phyloP scores from a whole-genome alignment of 2,888 invertebrate species.

The Drosophila tanythrix region DNA sequence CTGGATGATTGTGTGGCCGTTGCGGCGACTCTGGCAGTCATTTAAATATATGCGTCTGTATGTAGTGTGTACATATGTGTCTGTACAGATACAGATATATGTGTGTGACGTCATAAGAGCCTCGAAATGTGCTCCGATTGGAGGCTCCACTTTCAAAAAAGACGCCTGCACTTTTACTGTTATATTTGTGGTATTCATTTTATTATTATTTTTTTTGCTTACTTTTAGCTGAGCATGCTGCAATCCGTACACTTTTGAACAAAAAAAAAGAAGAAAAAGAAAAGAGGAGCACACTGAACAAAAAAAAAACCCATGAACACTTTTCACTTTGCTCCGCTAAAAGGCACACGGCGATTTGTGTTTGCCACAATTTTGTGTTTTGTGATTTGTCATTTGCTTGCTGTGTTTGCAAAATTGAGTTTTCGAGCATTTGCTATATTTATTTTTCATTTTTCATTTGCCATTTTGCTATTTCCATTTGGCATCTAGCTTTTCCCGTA shows the following conservation, averaged over 20 bases:
- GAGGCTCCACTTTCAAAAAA: conserved; percentile 12
- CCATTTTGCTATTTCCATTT: conserved; percentile 2
- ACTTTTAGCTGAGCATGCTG: conserved; percentile 9
- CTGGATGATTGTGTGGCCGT: conserved; percentile 75
- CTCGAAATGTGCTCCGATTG: conserved; percentile 13
- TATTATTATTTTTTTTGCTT: conserved; percentile 3
- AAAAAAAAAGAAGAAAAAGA: not conserved
- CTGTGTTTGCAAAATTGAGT: conserved; percentile 12
- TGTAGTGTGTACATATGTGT: conserved; percentile 11
- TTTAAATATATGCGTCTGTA: conserved; percentile 34
- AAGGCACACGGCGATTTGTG: conserved; percentile 65
- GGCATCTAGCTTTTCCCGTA: conserved; percentile 18
- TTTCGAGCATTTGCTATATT: conserved; percentile 9
- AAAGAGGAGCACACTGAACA: not conserved
- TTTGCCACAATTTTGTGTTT: not conserved
- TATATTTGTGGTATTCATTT: not conserved
- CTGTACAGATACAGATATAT: not conserved
- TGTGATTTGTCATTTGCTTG: conserved; percentile 38
- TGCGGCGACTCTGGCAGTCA: conserved; percentile 44
- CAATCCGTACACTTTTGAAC: not conserved
- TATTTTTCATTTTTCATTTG: conserved; percentile 2
- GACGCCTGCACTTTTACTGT: conserved; percentile 41
- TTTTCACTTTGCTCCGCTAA: conserved; percentile 25
- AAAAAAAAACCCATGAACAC: not conserved
- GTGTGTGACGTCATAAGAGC: conserved; percentile 59